These are phyloP conservation scores for Sesia apiformis DNA, from an alignment of 2,888 invertebrate species.

Conservation along the genomic window DNA sequence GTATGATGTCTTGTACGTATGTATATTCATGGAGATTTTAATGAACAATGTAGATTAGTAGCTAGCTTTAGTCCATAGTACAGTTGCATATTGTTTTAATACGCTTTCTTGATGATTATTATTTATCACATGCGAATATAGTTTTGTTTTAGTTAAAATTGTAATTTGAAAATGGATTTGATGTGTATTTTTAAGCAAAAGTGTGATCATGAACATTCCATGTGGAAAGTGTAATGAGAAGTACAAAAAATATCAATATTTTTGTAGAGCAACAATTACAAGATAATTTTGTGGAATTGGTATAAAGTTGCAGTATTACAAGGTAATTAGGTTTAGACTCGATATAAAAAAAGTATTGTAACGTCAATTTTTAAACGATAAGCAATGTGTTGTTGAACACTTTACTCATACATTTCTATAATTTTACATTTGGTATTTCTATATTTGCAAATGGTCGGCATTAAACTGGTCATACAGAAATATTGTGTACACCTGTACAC, in stretches of 20 bases:
- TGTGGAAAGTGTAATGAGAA: conserved; percentile 62
- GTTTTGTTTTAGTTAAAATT: conserved; percentile 30
- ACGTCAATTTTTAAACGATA: conserved; percentile 42
- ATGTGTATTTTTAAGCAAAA: conserved; percentile 45
- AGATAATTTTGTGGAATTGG: conserved; percentile 48
- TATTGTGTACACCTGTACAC: too few species aligned
- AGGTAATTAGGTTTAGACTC: conserved; percentile 49
- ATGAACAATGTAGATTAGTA: conserved; percentile 52
- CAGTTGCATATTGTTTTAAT: conserved; percentile 34
- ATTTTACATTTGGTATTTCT: conserved; percentile 56
- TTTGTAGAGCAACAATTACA: conserved; percentile 54
- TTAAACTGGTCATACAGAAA: too few species aligned
- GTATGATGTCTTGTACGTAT: background rate
- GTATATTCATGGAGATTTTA: conserved; percentile 48
- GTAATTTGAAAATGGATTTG: conserved; percentile 35
- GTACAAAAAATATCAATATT: conserved; percentile 71
- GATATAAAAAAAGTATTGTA: conserved; percentile 24
- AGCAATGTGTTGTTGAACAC: conserved; percentile 26
- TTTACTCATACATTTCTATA: conserved; percentile 39
- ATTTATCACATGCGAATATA: conserved; percentile 53
- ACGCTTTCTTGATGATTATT: conserved; percentile 16
- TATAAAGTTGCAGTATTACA: conserved; percentile 59
- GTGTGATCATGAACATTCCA: conserved; percentile 72
- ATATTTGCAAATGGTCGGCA: too few species aligned
- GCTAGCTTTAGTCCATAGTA: conserved; percentile 41